Base-by-base conservation (phyloP, 2,797 vertebrate species). In the Heliangelus exortis region DNA sequence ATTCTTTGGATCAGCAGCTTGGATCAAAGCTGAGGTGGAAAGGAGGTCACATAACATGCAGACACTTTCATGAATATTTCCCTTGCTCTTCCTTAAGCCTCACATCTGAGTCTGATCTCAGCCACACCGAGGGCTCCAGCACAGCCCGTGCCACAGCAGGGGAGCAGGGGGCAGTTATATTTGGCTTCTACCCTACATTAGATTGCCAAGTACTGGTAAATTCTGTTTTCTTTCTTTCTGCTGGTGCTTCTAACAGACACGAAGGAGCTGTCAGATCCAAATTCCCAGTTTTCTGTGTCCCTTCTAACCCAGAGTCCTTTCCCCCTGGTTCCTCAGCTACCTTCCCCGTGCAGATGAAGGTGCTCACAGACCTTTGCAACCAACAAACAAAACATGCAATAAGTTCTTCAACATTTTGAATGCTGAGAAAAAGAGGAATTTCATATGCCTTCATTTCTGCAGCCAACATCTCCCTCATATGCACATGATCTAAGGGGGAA, bases 1-100 rank as follows among this genome's bases (percentile, higher is more conserved):
- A 75, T 91, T 91, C 92, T 75, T 92, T 0, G 7, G 93, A 93
- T 92, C 96, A 89, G 92, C 94, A 92, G 94, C 76, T 73, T 9
- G 79, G 93, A 91, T 95, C 89, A 66, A n/a, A 55, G 96, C 91
- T 76, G 84, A 91, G 94, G 92, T 87, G 82, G 84, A 95, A 96
- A 95, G 55, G 91, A 92, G 95, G 94, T 96, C 96, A 95, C 75
- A 21, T 1, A 15, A 72, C 88, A 92, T 3, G 18, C 93, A 94
- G 87, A 78, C 36, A 22, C 87, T 80, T 61, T 17, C 76, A 72
- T 62, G 79, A 95, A 92, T 89, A 92, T 89, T 89, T 69, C 68
- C 72, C 55, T 73, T 50, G 76, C 69, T 72, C 75, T 84, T 74
- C 12, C 22, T 18, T 29, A 29, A 69, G 68, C 68, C 77, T 66